These are phyloP conservation scores for Thera obeliscata DNA, from an alignment of 2,888 invertebrate species.

Conservation along the genomic window DNA sequence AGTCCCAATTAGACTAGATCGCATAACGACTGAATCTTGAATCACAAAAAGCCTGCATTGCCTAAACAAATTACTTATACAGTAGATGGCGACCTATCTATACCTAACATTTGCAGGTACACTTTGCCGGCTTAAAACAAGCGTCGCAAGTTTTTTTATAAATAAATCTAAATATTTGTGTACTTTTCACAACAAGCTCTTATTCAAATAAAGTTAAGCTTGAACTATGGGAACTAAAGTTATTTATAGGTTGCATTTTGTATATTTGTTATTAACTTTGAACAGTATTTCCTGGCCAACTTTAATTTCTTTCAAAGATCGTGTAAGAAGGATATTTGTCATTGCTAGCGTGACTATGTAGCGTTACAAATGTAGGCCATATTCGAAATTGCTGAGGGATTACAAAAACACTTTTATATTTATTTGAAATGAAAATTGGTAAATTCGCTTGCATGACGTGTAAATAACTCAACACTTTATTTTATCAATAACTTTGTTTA, in stretches of 20 bases:
- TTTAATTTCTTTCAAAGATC: constrained; percentile 1
- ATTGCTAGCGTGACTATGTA: constrained; percentile 12
- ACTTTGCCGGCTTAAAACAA: no score
- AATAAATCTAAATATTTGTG: no score
- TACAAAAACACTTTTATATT: constrained; percentile 1
- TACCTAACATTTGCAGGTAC: no score
- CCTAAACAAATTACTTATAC: not conserved
- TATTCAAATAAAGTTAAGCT: no score
- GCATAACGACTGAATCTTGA: no score
- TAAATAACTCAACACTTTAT: not conserved
- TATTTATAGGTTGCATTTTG: not conserved
- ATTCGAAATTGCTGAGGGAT: constrained; percentile 16
- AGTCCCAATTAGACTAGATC: no score
- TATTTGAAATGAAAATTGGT: constrained; percentile 9
- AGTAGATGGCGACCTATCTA: not conserved
- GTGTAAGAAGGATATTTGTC: constrained; percentile 12
- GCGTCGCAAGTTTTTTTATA: no score
- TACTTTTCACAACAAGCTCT: no score
- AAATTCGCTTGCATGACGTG: not conserved
- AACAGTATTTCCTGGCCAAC: not conserved
- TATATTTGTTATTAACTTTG: no score
- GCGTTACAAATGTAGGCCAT: constrained; percentile 19
- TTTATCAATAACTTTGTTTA: not conserved
- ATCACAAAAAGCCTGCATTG: no score
- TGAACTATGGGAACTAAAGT: no score